Conservation (phyloP, 2,888 invertebrate species). For the Spilarctia lutea region DNA sequence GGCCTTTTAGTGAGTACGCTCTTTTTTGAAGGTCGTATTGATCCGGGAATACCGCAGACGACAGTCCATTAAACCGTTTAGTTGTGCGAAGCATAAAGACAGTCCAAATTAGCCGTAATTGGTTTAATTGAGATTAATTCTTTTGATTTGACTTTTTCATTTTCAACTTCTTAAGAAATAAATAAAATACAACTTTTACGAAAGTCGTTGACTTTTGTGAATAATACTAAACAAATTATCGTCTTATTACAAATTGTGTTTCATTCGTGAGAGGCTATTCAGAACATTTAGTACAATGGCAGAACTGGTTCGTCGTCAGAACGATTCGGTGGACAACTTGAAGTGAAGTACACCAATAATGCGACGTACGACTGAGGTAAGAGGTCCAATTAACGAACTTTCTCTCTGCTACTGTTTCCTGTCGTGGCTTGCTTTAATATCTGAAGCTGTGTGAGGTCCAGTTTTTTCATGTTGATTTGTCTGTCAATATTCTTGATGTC, state of each 20-base stretch:
- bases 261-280: constrained; percentile 36
- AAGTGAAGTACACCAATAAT: constrained; percentile 31
- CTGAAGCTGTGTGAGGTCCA: constrained; percentile 27
- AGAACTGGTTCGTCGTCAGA: constrained; percentile 14
- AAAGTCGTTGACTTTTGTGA: constrained; percentile 12
- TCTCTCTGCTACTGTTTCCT: constrained; percentile 45
- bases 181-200: background rate
- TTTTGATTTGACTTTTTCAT: background rate
- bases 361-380: constrained; percentile 16
- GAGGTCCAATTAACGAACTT: constrained; percentile 46
- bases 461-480: constrained; percentile 22
- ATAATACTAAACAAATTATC: constrained; percentile 12
- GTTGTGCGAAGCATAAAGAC: background rate
- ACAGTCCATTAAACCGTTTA: too few species aligned
- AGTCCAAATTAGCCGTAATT: background rate
- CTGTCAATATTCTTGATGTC: constrained; percentile 15
- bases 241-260: constrained; percentile 14
- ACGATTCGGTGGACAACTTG: constrained; percentile 30
- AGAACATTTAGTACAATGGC: constrained; percentile 32
- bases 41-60: too few species aligned
- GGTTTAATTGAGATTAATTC: background rate
- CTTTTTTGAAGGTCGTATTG: too few species aligned
- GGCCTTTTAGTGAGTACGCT: too few species aligned
- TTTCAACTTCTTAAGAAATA: background rate
- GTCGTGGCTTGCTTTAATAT: constrained; percentile 30